Base-by-base conservation (phyloP, 1,140 invertebrate genomes). In the Tachypleus tridentatus region DNA sequence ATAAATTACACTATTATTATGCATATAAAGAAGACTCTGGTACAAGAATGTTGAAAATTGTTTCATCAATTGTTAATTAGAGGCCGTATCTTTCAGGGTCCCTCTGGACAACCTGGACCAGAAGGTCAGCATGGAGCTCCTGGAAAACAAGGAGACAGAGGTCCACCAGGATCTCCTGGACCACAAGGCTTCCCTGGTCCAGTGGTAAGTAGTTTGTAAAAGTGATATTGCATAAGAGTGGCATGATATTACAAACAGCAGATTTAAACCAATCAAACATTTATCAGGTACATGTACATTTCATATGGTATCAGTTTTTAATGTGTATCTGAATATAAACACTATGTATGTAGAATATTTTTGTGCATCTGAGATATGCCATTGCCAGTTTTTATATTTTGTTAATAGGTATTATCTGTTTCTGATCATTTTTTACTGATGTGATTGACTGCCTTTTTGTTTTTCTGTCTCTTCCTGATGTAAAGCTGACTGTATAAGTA, bases 131-230 rank as follows among this genome's bases (percentile, higher is more conserved):
- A 56, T 9, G 69, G 69, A 51, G 60, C 66, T 51, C 67, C 62
- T 10, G 71, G 71, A 51, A 11, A 5, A 47, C 51, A 29, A 60
- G 88, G 88, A 51, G 87, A 89, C 70, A 81, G 84, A 49, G 88
- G 88, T 58, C 77, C 81, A 58, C 82, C 86, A 29, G 88, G 88
- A 7, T 75, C 80, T n/a, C 79, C 84, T 60, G 81, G 89, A 49
- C 60, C 67, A 57, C 65, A 70, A 74, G 85, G 87, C 29, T 80
- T 78, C 5, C 82, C 85, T 29, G 86, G 86, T 47, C 79, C 80
- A 61, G 65, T 64, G 5, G 72, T 65, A 47, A 64, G 62, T 64
- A 60, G 29, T 29, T 47, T 47, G 64, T 29, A 63, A 49, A 9
- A 49, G 60, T 58, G 63, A 69, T 49, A 56, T 8, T 8, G n/a